Evolutionary conservation across 2,113 vertebrate genomes (phyloP).

Genomic region (Aptenodytes patagonicus): DNA sequence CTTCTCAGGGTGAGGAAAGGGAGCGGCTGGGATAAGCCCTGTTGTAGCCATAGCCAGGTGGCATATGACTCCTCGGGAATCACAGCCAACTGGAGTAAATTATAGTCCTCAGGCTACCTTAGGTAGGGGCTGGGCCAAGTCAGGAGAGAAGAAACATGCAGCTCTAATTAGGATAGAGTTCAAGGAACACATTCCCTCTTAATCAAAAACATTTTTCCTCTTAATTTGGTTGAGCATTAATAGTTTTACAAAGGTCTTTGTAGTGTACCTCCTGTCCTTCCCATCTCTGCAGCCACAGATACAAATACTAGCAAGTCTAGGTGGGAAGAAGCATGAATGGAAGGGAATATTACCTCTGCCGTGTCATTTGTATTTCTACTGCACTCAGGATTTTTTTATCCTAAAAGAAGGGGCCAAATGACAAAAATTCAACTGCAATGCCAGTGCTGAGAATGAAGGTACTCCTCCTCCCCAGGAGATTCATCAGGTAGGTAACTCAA

Average conservation of each 20-base stretch:
- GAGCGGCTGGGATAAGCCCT: not conserved
- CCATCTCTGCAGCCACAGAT: not conserved
- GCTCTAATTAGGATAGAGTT: not conserved
- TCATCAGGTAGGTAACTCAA: not conserved
- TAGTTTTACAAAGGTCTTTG: not conserved
- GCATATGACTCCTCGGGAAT: not conserved
- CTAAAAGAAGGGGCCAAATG: not conserved
- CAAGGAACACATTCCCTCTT: not conserved
- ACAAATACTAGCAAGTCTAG: not conserved
- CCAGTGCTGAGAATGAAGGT: not conserved
- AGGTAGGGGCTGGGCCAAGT: not conserved
- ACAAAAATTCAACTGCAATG: not conserved
- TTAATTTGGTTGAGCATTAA: not conserved
- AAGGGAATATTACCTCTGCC: not conserved
- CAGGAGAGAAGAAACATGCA: not conserved
- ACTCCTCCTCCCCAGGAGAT: not conserved
- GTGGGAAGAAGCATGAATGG: not conserved
- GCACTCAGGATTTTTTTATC: not conserved
- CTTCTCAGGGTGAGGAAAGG: not conserved
- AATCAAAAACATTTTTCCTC: not conserved
- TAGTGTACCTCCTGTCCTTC: not conserved
- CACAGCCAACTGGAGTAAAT: not conserved
- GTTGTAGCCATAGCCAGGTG: not conserved
- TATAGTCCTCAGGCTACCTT: not conserved
- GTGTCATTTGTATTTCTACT: not conserved